A percentile compares a stretch with the other conserved stretches of the same genome.
Conservation (phyloP, 2,797 vertebrate genomes). For the Chanos chanos region DNA sequence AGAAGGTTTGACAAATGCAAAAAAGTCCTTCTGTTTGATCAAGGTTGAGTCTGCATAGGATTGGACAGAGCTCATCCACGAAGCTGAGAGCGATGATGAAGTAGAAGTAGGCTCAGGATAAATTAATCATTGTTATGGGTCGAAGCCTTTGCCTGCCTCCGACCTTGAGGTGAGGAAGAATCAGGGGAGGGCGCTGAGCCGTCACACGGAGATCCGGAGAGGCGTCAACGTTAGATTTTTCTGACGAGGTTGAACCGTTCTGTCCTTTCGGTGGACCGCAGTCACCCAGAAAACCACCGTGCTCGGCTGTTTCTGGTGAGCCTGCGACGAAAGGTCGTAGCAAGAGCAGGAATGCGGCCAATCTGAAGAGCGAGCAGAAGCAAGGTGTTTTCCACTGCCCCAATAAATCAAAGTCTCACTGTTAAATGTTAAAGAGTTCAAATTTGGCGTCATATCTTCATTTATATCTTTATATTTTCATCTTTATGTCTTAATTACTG, state of each 20-base stretch:
- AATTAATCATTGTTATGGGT: too few relatives aligned
- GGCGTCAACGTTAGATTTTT: neutral
- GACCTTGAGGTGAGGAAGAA: neutral
- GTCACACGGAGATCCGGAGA: neutral
- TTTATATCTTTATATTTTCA: too few relatives aligned
- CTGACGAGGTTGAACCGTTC: neutral
- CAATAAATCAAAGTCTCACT: too few relatives aligned
- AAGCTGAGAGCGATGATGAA: too few relatives aligned
- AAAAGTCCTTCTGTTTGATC: neutral
- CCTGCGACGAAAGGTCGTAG: neutral
- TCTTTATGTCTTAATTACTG: too few relatives aligned
- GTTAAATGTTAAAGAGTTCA: too few relatives aligned
- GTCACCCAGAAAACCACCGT: too few relatives aligned
- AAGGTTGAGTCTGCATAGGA: slow-evolving; percentile 7
- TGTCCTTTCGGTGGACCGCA: neutral
- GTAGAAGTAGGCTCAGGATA: too few relatives aligned
- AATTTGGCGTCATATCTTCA: too few relatives aligned
- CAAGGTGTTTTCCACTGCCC: too few relatives aligned
- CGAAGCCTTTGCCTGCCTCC: neutral
- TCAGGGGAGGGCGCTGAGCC: too few relatives aligned
- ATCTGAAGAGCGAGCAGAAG: neutral
- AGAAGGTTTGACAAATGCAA: neutral
- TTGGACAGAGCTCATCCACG: neutral
- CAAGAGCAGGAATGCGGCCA: neutral
- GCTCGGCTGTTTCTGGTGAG: neutral